Base-by-base conservation (phyloP, 2,888 invertebrate species). In the Leucania comma region DNA sequence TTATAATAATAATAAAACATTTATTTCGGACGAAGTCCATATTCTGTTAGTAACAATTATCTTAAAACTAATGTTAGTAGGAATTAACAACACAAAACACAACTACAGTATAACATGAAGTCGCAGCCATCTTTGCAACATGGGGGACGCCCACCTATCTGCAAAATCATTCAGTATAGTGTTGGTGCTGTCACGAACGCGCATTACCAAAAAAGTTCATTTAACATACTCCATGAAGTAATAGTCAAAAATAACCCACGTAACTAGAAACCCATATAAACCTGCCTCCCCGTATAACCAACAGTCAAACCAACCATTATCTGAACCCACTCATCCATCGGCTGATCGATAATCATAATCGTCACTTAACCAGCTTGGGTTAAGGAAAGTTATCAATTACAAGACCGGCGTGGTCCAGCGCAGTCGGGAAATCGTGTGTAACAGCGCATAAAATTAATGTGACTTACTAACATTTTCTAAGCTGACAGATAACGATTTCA, bases 381-480 rank as follows among this genome's bases (percentile, higher is more conserved):
- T 85, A 83, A 87, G 85, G 91, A 93, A 93, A 92, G 92, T 87
- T 82, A 85, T 86, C 90, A 91, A 91, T 92, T 90, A 89, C 87
- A 88, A 85, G 68, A 78, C 68, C 67, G 75, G 64, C 77, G 53
- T 8, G n/a, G 26, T 54, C 29, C 54, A 64, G 62, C 71, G 60
- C 57, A 65, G 68, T 58, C 83, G 88, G 88, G 90, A 89, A 91
- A 92, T 90, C 88, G 87, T 83, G 90, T 86, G 91, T 88, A 93
- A 72, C 89, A 89, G 88, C 87, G 93, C 93, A 88, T 90, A 90
- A 89, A 92, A 88, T 85, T 72, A 83, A 76, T 88, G 86, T 86
- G 83, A 84, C 87, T 87, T 77, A 75, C 76, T 77, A 83, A 87
- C 88, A 86, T 91, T 89, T 90, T 86, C 84, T 89, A 84, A 79